Conservation (phyloP, 2,113 vertebrate genomes). For the Pungitius pungitius region DNA sequence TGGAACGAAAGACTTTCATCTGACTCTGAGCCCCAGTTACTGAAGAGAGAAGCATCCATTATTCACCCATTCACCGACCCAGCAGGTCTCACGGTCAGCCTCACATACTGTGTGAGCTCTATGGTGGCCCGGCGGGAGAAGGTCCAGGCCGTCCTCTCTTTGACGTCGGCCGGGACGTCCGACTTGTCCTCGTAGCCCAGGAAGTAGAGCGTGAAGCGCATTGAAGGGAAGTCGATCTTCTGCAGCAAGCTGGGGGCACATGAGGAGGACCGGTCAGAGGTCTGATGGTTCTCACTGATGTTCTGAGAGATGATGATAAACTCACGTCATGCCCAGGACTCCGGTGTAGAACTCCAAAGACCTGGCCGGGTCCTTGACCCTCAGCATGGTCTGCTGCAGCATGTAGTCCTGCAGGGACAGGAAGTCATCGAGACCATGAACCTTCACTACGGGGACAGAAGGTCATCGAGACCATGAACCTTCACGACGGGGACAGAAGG, state of each 20-base stretch:
- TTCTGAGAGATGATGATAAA: not conserved
- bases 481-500: not conserved
- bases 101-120: conserved; percentile 56
- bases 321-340: conserved; percentile 67
- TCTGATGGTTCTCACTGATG: rapidly evolving
- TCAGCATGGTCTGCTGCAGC: conserved; percentile 69
- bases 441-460: no score
- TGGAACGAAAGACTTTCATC: conserved; percentile 85
- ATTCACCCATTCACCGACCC: not conserved
- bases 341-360: conserved; percentile 65
- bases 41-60: conserved; percentile 43
- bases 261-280: not conserved
- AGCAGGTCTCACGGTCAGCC: not conserved
- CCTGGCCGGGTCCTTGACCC: conserved; percentile 53
- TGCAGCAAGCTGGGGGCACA: conserved; percentile 47
- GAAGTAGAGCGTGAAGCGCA: conserved; percentile 58
- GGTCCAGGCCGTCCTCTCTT: conserved; percentile 61
- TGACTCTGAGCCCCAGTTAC: conserved; percentile 90
- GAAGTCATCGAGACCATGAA: not conserved
- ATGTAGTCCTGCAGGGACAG: conserved; percentile 56
- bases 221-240: conserved; percentile 62
- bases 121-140: conserved; percentile 52
- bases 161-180: conserved; percentile 43
- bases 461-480: not conserved
- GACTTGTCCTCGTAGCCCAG: conserved; percentile 58